Base-by-base conservation (phyloP, 2,888 invertebrate species). In the Ischnus inquisitorius region DNA sequence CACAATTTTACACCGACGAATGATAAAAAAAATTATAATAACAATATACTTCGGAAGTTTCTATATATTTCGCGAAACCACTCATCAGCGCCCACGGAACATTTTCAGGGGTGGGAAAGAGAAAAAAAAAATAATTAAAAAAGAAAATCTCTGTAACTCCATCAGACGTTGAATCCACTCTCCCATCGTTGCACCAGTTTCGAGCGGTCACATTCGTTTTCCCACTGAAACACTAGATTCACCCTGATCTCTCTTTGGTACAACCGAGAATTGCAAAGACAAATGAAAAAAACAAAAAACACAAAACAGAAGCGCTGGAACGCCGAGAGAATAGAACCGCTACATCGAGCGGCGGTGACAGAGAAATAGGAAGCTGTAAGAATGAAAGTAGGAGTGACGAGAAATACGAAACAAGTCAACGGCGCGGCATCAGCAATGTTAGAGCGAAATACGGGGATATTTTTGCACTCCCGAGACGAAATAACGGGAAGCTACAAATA, bases 401-500 rank as follows among this genome's bases (percentile, higher is more conserved):
- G 64, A 71, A 79, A 79, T 34, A 22, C 43, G 64, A 65, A 65
- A 72, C 65, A 22, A 60, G 51, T 34, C 46, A 60, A 57, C 43
- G 41, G 46, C n/a, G 22, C n/a, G 22, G 68, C n/a, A 68, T 19
- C 67, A 62, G 28, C 62, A 62, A 54, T 5, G 5, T 19, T 25
- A 12, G 60, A 48, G 51, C 14, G 65, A 54, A 54, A 19, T 34
- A 57, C 34, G 51, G 67, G 78, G 72, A 72, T 74, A 82, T 82
- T 68, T 51, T 68, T 69, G 78, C 54, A 43, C 72, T 78, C 12
- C 57, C 22, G 62, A 62, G 65, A 68, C 43, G 74, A 82, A 82
- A 68, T 68, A 82, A 74, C 54, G 68, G 51, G 67, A 62, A 62
- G 46, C 78, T 69, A 71, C 83, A 83, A 79, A 83, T 83, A 69